These are phyloP conservation scores for Epinotia ramella DNA, from an alignment of 2,888 invertebrate species.

Conservation along the genomic window DNA sequence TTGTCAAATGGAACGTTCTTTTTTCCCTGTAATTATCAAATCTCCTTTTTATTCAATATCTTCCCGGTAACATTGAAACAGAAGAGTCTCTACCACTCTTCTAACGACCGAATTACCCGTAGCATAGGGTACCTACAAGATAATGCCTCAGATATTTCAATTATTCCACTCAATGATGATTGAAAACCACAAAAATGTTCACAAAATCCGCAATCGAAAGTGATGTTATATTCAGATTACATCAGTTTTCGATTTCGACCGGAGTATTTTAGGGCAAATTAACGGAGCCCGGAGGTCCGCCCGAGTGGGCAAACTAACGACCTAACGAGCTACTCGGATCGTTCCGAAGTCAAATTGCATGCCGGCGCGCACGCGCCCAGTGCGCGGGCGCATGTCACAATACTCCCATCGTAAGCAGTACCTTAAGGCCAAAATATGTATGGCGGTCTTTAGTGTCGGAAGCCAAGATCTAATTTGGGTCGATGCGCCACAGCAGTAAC, in stretches of 20 bases:
- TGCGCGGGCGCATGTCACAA: slow-evolving; percentile 18
- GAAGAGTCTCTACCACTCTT: too few species aligned
- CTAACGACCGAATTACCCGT: too few species aligned
- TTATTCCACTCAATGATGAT: background rate
- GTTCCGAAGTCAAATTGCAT: slow-evolving; percentile 43
- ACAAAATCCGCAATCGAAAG: slow-evolving; percentile 12
- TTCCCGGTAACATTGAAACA: too few species aligned
- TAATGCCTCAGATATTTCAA: background rate
- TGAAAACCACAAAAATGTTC: background rate
- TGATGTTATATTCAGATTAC: background rate
- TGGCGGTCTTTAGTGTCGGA: too few species aligned
- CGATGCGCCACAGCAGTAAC: too few species aligned
- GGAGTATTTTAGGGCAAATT: slow-evolving; percentile 13
- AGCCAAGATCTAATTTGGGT: too few species aligned
- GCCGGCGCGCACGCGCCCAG: slow-evolving; percentile 37
- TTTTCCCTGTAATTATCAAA: too few species aligned
- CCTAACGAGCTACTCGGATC: slow-evolving; percentile 31
- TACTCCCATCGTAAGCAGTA: background rate
- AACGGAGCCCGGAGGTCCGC: slow-evolving; percentile 18
- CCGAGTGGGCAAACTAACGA: slow-evolving; percentile 37
- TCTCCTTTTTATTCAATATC: too few species aligned
- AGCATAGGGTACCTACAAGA: too few species aligned
- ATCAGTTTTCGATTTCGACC: slow-evolving; percentile 7
- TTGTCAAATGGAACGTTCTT: background rate
- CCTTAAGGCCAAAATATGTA: background rate